Base-by-base conservation (phyloP, 2,797 vertebrate genomes). In the Cyprinella venusta region DNA sequence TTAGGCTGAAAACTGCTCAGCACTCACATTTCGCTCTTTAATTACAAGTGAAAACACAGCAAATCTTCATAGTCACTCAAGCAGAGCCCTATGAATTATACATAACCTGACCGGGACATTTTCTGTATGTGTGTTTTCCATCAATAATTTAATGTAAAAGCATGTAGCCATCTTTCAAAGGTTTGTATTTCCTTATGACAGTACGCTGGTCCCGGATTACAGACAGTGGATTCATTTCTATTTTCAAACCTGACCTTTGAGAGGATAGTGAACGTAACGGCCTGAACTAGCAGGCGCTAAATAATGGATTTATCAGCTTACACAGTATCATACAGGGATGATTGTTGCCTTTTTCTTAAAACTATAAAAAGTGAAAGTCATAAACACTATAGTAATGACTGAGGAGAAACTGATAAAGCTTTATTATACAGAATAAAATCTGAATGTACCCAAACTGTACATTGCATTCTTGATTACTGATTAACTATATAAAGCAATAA, bases 71-170 rank as follows among this genome's bases (percentile, higher is more conserved):
- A 84, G 61, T 72, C 52, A 56, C 67, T 86, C 54, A 24, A 71
- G 69, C 56, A 64, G 65, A 61, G 68, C 45, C 42, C 24, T 72
- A 86, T 90, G 81, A 89, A 91, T 90, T 89, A 91, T 88, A 85
- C 59, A 88, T 87, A 24, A 72, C 54, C n/a, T 85, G 85, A 86
- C 83, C 83, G 80, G 83, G 63, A 76, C 48, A 67, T 77, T 87
- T 88, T 81, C 80, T 88, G 88, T 76, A 88, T 88, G 85, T 86
- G 80, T 81, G 76, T 82, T 84, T 87, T 75, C 67, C 82, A 90
- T 88, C 50, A 84, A 89, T 87, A 89, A 90, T 90, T 87, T 81
- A 90, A 76, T 40, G 75, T 85, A 84, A 87, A 86, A 87, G 87
- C 80, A 75, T 86, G 84, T 85, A 85, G 83, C 77, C 75, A 83